Evolutionary conservation across 2,113 vertebrate genomes (phyloP), one percentile per base, ranked within the genome.

Genomic region (Pseudorhombus dupliciocellatus): DNA sequence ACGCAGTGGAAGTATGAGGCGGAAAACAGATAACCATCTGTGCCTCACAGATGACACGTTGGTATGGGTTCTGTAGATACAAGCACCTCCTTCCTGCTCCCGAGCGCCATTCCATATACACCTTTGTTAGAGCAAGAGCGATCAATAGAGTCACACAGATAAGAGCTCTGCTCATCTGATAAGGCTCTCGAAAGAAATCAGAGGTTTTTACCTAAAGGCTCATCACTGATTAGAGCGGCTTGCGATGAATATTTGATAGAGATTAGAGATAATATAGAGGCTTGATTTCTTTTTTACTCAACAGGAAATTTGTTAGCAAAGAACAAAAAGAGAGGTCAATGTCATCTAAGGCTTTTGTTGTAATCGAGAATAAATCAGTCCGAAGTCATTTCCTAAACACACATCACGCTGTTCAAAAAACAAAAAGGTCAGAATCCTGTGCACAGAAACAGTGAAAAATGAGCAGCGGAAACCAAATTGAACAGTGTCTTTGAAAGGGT

Each of bases 151-250:
- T 84, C 81, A 79, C 81, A 59, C 69, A 91, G 90, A 94, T 93
- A 93, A 93, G 90, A 83, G 84, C 80, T 81, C 84, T 79, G 60
- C 85, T 91, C 86, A 93, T 93, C 91, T 88, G 92, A 94, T 91
- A 92, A 93, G 79, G 62, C 78, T 80, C 83, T 89, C 51, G 7
- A 4, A 50, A 50, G 88, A 84, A 87, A 85, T 77, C 84, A 53
- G 82, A 52, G 28, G 75, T 73, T 90, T 85, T 91, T 89, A 87
- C 87, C 82, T 83, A 83, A 81, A 89, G 75, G 66, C 85, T 90
- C 85, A 89, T 89, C 82, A 89, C 83, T 87, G 88, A 92, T 91
- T 89, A 84, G 52, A 89, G 68, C 85, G 63, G 70, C 64, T 90
- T 56, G 63, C 46, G 34, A 42, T 57, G 58, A 59, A 42, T 56